phyloP scores from a whole-genome alignment of 1,140 invertebrate genomes.

The Drosophila yakuba region DNA sequence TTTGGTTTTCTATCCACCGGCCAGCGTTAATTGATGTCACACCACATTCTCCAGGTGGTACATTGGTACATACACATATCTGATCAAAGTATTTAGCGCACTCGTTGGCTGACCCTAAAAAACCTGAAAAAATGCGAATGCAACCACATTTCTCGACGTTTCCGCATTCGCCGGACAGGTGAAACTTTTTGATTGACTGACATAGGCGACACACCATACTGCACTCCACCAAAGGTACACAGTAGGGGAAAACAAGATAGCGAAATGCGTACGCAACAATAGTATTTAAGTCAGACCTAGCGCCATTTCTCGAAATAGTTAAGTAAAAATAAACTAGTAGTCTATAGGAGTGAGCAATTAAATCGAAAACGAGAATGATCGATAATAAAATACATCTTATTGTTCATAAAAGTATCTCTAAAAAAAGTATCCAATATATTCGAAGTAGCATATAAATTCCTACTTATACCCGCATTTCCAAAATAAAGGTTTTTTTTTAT shows the following conservation, averaged over 20 bases:
- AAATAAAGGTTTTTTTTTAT: too few relatives aligned
- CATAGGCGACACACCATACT: slow-evolving; percentile 28
- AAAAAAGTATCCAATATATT: too few relatives aligned
- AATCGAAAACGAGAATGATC: too few relatives aligned
- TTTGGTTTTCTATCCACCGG: neutral
- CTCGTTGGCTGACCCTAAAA: slow-evolving; percentile 36
- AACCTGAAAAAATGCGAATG: slow-evolving; percentile 39
- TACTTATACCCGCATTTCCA: too few relatives aligned
- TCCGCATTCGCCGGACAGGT: slow-evolving; percentile 48
- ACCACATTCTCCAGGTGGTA: slow-evolving; percentile 7
- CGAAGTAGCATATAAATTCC: too few relatives aligned
- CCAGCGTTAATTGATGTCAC: slow-evolving; percentile 33
- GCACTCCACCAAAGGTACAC: slow-evolving; percentile 12
- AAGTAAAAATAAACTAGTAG: too few relatives aligned
- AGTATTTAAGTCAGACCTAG: neutral
- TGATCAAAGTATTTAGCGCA: slow-evolving; percentile 38
- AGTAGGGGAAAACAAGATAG: neutral
- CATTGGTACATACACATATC: neutral
- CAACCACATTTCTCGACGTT: slow-evolving; percentile 26
- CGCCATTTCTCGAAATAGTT: too few relatives aligned
- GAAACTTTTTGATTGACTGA: slow-evolving; percentile 48
- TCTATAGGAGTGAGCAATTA: too few relatives aligned
- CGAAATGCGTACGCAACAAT: slow-evolving; percentile 5
- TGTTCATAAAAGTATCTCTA: too few relatives aligned
- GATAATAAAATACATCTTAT: too few relatives aligned